Conservation (phyloP, 2,888 invertebrate species). For the Acronicta leporina region DNA sequence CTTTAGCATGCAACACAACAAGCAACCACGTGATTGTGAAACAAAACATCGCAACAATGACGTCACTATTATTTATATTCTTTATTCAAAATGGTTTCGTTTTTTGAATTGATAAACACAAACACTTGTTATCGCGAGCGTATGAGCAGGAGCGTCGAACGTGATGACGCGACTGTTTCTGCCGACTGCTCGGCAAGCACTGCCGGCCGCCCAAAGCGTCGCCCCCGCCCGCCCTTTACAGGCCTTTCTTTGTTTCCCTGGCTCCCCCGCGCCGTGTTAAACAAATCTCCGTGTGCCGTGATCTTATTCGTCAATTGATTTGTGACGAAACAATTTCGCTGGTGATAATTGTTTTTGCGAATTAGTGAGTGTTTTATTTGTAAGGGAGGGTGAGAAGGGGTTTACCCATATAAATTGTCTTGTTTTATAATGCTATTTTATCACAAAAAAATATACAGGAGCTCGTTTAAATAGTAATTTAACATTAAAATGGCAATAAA, state of each 20-base stretch:
- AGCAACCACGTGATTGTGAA: conserved; percentile 42
- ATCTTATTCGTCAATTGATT: conserved; percentile 81
- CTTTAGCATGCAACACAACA: conserved; percentile 50
- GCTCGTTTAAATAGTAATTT: too few species aligned
- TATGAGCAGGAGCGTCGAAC: conserved; percentile 45
- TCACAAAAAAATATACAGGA: too few species aligned
- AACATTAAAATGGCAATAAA: too few species aligned
- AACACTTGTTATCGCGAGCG: conserved; percentile 67
- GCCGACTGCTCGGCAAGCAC: conserved; percentile 79
- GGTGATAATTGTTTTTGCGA: conserved; percentile 55
- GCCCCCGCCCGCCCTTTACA: conserved; percentile 81
- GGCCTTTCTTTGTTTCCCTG: conserved; percentile 86
- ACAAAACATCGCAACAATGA: conserved; percentile 66
- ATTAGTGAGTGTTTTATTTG: conserved; percentile 40
- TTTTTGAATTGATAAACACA: conserved; percentile 61
- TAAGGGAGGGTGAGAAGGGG: background rate
- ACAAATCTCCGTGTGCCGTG: conserved; percentile 80
- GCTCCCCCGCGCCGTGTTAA: conserved; percentile 71
- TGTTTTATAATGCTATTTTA: background rate
- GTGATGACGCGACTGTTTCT: conserved; percentile 59
- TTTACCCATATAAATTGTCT: background rate
- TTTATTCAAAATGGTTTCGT: conserved; percentile 32
- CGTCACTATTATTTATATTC: conserved; percentile 41
- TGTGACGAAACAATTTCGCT: conserved; percentile 57
- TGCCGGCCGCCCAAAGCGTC: conserved; percentile 67